Conservation (phyloP, 2,113 vertebrate genomes). For the Drymodes brunneopygia region DNA sequence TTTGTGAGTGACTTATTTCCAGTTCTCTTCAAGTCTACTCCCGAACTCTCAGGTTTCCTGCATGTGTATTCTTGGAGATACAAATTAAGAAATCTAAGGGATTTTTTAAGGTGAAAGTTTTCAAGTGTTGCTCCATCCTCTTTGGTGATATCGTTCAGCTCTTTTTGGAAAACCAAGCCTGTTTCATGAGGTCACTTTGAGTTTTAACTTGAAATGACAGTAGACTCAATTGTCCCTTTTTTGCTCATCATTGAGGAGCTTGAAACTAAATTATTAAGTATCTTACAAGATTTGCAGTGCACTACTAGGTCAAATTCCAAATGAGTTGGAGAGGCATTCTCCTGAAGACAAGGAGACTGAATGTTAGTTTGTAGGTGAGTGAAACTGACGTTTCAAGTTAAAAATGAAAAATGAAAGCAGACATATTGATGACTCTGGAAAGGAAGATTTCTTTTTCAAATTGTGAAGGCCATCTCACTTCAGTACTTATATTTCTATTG, state of each 20-base stretch:
- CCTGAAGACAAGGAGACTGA: not conserved
- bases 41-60: not conserved
- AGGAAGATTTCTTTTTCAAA: not conserved
- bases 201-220: not conserved
- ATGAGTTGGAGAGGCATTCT: not conserved
- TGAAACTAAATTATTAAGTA: not conserved
- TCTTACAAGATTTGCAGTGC: not conserved
- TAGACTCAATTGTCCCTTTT: not conserved
- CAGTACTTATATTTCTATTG: not conserved
- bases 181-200: not conserved
- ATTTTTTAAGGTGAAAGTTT: not conserved
- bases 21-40: not conserved
- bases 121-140: not conserved
- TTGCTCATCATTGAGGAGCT: not conserved
- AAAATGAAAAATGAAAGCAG: not conserved
- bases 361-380: not conserved
- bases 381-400: not conserved
- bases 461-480: not conserved
- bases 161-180: not conserved
- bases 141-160: not conserved
- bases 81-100: not conserved
- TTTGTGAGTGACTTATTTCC: not conserved
- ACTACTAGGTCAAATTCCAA: not conserved
- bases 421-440: not conserved
- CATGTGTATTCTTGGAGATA: not conserved